Base-by-base conservation (phyloP, 2,888 invertebrate genomes). In the Ochropleura plecta region DNA sequence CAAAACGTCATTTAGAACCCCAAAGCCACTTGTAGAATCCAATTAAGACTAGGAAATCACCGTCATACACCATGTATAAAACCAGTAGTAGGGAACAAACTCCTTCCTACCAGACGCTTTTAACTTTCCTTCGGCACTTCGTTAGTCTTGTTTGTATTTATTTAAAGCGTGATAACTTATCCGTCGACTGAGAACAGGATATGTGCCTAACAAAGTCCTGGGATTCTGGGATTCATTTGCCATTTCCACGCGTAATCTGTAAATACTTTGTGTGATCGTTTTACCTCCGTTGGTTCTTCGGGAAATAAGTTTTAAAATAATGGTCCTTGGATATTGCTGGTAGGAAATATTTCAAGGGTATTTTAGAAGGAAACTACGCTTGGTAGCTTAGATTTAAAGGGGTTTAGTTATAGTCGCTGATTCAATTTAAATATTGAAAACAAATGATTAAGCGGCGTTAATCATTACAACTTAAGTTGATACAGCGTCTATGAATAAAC, bases 81-180 rank as follows among this genome's bases (percentile, higher is more conserved):
- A 83, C 86, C 77, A 74, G 48, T 91, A 85, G 92, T 94, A 91
- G 82, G 88, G 88, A 78, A 64, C 75, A 64, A 87, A 88, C 90
- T 91, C 86, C 90, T 92, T 92, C 90, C 90, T 90, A 90, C 91
- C 81, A 91, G 92, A 91, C 94, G 94, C 93, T 95, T 95, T 95
- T 93, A 95, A 95, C 94, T 94, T 94, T 93, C 93, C 93, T 94
- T 95, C 93, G 92, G 92, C 96, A 95, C 94, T 94, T 95, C 95
- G 94, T 96, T 96, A 96, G 94, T 88, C 88, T 89, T 93, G 92
- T 94, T 95, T 94, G 94, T 95, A 93, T 96, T 95, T 95, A 95
- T 95, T 95, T 94, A 94, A 91, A 93, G 89, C 92, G 92, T 94
- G 94, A 95, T 95, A 95, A 95, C 94, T 96, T 94, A 92, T 88